phyloP scores from a whole-genome alignment of 1,140 invertebrate species.

The Atta texana region DNA sequence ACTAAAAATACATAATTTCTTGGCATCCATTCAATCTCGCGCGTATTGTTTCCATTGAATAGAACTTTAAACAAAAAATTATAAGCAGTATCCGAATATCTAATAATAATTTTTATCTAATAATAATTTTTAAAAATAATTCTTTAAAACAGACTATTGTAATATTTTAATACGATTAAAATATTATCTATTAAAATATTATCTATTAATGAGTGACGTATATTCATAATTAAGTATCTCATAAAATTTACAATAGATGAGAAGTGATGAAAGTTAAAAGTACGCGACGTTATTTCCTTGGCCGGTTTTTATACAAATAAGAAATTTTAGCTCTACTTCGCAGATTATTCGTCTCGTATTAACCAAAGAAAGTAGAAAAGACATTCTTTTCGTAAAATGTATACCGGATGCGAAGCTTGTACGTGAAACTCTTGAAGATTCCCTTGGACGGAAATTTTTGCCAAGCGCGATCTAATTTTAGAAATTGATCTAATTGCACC shows the following conservation, averaged over 20 bases:
- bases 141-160: background rate
- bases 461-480: background rate
- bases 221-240: too few relatives aligned
- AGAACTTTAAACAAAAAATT: background rate
- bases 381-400: background rate
- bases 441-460: slow-evolving; percentile 13
- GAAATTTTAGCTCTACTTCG: background rate
- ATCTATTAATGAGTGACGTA: background rate
- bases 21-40: background rate
- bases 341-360: slow-evolving; percentile 9
- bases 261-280: background rate
- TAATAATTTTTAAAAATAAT: background rate
- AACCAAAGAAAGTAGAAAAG: background rate
- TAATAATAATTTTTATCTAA: background rate
- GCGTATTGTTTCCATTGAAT: background rate
- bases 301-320: background rate
- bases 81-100: background rate
- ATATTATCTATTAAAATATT: background rate
- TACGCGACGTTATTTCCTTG: background rate
- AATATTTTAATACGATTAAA: background rate
- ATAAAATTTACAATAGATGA: background rate
- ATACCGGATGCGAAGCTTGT: background rate
- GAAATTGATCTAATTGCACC: slow-evolving; percentile 25
- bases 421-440: slow-evolving; percentile 16
- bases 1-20: background rate